These are phyloP conservation scores for Sphaeramia orbicularis DNA, from an alignment of 2,797 vertebrate genomes.

Conservation along the genomic window DNA sequence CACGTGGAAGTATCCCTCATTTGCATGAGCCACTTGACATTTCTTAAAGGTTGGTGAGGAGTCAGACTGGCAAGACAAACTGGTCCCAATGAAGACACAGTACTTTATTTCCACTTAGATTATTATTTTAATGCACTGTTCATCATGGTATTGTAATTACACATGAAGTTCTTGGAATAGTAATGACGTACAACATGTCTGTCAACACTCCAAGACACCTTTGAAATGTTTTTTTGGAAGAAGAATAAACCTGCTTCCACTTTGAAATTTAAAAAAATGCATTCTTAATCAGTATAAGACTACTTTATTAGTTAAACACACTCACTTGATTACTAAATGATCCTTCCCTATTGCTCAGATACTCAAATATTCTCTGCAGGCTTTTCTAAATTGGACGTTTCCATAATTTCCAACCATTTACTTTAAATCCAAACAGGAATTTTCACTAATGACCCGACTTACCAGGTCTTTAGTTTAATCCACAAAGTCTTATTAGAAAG, in stretches of 20 bases:
- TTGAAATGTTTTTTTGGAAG: background rate
- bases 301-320: no score
- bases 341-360: no score
- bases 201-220: background rate
- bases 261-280: no score
- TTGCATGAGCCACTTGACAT: constrained; percentile 76
- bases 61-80: constrained; percentile 59
- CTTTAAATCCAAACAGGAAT: no score
- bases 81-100: constrained; percentile 42
- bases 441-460: no score
- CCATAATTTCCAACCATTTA: no score
- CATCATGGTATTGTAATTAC: constrained; percentile 14
- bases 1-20: constrained; percentile 62
- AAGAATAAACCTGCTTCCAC: background rate
- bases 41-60: constrained; percentile 74
- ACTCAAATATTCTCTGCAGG: no score
- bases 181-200: background rate
- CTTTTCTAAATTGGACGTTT: no score
- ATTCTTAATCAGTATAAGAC: no score
- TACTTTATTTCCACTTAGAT: constrained; percentile 27
- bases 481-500: no score
- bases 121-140: constrained; percentile 32
- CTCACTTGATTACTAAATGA: no score
- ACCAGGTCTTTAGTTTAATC: no score
- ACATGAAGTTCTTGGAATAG: constrained; percentile 10